Evolutionary conservation across 2,888 invertebrate species (phyloP).

Genomic region (Pristionchus mayeri): DNA sequence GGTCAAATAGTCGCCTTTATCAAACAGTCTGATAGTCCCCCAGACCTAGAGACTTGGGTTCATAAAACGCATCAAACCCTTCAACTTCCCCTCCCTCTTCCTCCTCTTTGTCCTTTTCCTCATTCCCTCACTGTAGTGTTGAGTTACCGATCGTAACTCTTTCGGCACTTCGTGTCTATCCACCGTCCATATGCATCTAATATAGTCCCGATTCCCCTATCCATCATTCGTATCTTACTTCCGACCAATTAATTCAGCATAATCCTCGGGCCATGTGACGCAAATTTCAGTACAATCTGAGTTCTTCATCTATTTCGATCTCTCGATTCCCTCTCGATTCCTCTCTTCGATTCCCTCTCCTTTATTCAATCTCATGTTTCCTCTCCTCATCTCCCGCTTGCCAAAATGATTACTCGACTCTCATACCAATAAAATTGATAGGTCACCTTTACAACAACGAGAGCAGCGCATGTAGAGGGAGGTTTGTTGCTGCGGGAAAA

Average conservation of each 20-base stretch:
- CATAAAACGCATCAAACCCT: neutral
- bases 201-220: too few relatives aligned
- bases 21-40: too few relatives aligned
- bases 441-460: constrained; percentile 33
- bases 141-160: constrained; percentile 31
- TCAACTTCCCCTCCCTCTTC: neutral
- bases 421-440: constrained; percentile 44
- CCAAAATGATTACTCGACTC: constrained; percentile 43
- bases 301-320: neutral
- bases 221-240: too few relatives aligned
- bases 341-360: neutral
- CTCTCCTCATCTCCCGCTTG: neutral
- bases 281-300: neutral
- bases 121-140: constrained; percentile 6
- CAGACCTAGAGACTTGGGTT: neutral
- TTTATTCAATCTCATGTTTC: neutral
- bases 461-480: neutral
- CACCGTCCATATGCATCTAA: too few relatives aligned
- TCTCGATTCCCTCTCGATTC: too few relatives aligned
- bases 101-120: neutral
- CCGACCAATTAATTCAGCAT: neutral
- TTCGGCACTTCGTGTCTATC: neutral
- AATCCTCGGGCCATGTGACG: neutral
- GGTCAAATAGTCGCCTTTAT: neutral
- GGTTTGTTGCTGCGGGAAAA: constrained; percentile 13